phyloP scores from a whole-genome alignment of 2,113 vertebrate species.

The Isurus oxyrinchus region DNA sequence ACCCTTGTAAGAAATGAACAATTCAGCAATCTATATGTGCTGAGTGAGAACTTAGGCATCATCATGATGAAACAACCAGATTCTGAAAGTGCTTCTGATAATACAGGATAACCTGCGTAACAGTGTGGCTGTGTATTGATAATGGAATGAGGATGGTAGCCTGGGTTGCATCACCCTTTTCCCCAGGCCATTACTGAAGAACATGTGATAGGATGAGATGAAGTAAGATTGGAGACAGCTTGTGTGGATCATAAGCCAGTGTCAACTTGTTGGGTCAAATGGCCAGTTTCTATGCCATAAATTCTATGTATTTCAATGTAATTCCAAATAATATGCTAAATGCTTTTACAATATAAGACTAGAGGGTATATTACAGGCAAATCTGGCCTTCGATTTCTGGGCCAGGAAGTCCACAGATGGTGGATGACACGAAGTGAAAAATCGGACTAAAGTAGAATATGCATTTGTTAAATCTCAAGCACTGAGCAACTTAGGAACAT shows the following conservation, averaged over 20 bases:
- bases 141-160: too few species aligned
- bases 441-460: neutral
- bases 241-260: neutral
- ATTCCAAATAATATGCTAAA: neutral
- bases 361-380: neutral
- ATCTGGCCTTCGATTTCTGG: neutral
- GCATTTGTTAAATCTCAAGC: neutral
- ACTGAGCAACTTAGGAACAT: neutral
- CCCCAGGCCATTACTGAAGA: too few species aligned
- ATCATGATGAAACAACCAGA: too few species aligned
- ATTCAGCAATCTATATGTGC: too few species aligned
- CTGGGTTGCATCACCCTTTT: too few species aligned
- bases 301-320: neutral
- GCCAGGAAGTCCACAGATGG: neutral
- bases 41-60: too few species aligned
- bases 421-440: neutral
- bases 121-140: too few species aligned
- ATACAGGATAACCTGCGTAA: too few species aligned
- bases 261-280: neutral
- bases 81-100: too few species aligned
- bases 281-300: neutral
- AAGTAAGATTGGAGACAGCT: neutral
- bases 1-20: too few species aligned
- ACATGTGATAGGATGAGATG: neutral
- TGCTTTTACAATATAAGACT: neutral